phyloP scores from a whole-genome alignment of 2,797 vertebrate species.

The Phoebastria nigripes region DNA sequence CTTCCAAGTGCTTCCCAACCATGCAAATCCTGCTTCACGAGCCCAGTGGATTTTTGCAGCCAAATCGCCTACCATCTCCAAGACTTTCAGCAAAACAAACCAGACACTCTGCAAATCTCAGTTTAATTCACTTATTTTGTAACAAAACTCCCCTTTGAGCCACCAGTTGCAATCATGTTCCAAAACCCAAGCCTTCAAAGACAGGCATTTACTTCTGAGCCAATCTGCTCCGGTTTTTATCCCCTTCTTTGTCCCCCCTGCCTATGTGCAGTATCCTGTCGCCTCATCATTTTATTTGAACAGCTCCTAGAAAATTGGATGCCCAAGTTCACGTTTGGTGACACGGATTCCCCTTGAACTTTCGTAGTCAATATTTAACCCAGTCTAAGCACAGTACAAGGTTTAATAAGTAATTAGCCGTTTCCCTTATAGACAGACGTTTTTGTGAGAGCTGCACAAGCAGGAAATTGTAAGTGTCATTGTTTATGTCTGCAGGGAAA shows the following conservation, averaged over 20 bases:
- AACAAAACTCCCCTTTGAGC: background rate
- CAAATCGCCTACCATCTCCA: background rate
- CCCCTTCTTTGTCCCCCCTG: background rate
- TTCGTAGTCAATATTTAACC: slow-evolving; percentile 48
- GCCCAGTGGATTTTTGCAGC: background rate
- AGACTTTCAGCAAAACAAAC: slow-evolving; percentile 16
- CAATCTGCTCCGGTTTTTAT: background rate
- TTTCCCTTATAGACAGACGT: slow-evolving; percentile 7
- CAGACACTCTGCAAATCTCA: background rate
- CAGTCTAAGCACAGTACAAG: background rate
- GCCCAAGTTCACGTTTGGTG: background rate
- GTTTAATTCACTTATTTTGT: background rate
- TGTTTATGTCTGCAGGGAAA: slow-evolving; percentile 76
- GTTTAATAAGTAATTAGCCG: slow-evolving; percentile 54
- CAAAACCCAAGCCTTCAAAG: background rate
- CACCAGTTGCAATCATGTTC: background rate
- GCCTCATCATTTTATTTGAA: background rate
- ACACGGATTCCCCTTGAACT: background rate
- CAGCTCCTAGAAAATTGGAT: background rate
- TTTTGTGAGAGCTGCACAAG: slow-evolving; percentile 39
- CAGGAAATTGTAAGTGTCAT: slow-evolving; percentile 78
- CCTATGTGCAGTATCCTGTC: background rate
- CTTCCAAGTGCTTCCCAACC: background rate
- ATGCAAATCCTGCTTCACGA: background rate
- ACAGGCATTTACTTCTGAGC: background rate